Percentiles rank a stretch among this genome's conserved stretches.
Evolutionary conservation across 1,140 invertebrate genomes (phyloP).

Genomic region (Stegodyphus mimosarum): DNA sequence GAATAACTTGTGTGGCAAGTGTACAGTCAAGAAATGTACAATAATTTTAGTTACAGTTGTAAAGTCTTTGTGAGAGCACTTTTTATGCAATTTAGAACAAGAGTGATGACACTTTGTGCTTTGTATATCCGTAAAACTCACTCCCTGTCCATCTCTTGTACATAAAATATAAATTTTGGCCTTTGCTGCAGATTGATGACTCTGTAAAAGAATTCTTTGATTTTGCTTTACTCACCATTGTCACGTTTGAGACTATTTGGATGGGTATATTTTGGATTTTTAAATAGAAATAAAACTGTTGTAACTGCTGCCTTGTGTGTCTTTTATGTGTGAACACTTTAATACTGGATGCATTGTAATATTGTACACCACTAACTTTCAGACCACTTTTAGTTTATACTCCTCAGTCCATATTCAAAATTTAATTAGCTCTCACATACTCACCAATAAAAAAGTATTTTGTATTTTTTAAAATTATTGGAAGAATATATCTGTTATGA

Average conservation of each 20-base stretch:
- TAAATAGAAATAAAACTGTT: constrained; percentile 36
- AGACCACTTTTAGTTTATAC: no score
- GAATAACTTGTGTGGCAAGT: background rate
- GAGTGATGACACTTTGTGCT: background rate
- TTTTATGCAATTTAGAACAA: constrained; percentile 10
- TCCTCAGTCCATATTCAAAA: no score
- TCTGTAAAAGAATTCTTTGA: background rate
- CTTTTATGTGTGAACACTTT: no score
- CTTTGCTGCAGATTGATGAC: background rate
- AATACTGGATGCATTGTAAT: no score
- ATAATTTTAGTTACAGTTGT: constrained; percentile 5
- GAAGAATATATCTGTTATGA: no score
- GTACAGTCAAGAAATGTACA: constrained; percentile 10
- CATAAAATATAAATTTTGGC: background rate
- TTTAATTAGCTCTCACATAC: no score
- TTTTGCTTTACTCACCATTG: background rate
- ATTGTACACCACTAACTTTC: no score
- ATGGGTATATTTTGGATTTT: constrained; percentile 21
- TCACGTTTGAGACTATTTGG: background rate
- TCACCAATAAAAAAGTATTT: no score
- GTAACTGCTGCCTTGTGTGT: background rate
- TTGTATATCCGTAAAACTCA: constrained; percentile 11
- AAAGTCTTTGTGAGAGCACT: background rate
- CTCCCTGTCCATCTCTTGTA: constrained; percentile 5
- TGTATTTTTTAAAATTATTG: no score